phyloP scores from a whole-genome alignment of 2,113 vertebrate genomes.

The Daphoenositta chrysoptera region DNA sequence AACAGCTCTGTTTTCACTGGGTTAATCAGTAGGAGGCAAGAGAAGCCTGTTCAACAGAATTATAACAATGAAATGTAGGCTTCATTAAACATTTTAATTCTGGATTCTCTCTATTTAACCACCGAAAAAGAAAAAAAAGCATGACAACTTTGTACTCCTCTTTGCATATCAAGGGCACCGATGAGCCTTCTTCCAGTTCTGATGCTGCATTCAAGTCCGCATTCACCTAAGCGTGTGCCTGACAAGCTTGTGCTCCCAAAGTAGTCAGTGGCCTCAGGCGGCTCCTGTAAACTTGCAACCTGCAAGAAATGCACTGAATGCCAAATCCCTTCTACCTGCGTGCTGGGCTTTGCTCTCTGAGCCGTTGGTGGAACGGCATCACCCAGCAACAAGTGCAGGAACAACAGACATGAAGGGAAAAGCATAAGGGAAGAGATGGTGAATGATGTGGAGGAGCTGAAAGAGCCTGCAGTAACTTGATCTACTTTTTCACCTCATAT shows the following conservation, averaged over 20 bases:
- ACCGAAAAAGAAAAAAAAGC: not conserved
- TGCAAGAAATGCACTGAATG: not conserved
- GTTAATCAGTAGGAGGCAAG: not conserved
- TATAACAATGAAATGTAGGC: not conserved
- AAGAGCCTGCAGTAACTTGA: not conserved
- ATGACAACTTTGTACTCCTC: not conserved
- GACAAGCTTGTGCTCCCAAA: not conserved
- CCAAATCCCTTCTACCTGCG: not conserved
- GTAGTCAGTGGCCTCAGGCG: not conserved
- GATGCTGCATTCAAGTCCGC: fast-evolving
- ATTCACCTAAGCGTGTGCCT: not conserved
- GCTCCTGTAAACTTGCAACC: not conserved
- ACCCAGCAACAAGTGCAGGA: not conserved
- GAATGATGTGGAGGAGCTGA: not conserved
- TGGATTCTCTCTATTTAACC: not conserved
- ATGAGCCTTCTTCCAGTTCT: not conserved
- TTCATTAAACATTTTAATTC: not conserved
- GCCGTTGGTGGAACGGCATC: not conserved
- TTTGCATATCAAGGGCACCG: not conserved
- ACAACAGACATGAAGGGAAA: fast-evolving
- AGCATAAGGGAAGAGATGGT: not conserved
- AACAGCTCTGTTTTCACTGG: not conserved
- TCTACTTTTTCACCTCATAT: not conserved
- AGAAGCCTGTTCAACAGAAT: not conserved
- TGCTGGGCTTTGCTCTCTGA: not conserved